Conservation (phyloP, 2,888 invertebrate species). For the Parnassius apollo region DNA sequence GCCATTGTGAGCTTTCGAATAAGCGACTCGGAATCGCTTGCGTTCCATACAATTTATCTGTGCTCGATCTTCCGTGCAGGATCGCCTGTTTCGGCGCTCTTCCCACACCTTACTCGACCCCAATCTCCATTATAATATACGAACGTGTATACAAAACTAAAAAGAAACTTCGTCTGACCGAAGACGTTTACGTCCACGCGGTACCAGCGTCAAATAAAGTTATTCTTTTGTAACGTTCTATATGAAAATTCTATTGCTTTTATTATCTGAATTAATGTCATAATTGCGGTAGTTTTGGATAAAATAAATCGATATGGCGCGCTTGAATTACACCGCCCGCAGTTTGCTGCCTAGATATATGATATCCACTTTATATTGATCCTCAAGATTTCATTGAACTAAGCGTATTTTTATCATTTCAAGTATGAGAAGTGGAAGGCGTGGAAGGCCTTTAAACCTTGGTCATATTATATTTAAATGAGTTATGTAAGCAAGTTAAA, state of each 20-base stretch:
- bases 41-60: slow-evolving; percentile 58
- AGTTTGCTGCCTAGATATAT: slow-evolving; percentile 49
- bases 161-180: slow-evolving; percentile 38
- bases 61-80: slow-evolving; percentile 52
- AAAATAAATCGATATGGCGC: slow-evolving; percentile 75
- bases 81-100: slow-evolving; percentile 57
- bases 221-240: slow-evolving; percentile 68
- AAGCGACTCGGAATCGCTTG: slow-evolving; percentile 28
- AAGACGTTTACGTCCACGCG: slow-evolving; percentile 59
- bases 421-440: slow-evolving; percentile 31
- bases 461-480: slow-evolving; percentile 45
- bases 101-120: slow-evolving; percentile 66
- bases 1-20: slow-evolving; percentile 40
- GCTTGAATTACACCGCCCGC: slow-evolving; percentile 76
- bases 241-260: slow-evolving; percentile 69
- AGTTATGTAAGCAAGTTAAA: slow-evolving; percentile 56
- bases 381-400: slow-evolving; percentile 48
- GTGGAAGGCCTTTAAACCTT: slow-evolving; percentile 39
- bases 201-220: slow-evolving; percentile 61
- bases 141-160: slow-evolving; percentile 32
- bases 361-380: slow-evolving; percentile 53
- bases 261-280: slow-evolving; percentile 76
- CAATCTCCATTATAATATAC: slow-evolving; percentile 38
- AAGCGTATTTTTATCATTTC: slow-evolving; percentile 37
- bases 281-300: slow-evolving; percentile 75